Base-by-base conservation (phyloP, 92 coral and sea anemone species). In the Actinostola sp. region DNA sequence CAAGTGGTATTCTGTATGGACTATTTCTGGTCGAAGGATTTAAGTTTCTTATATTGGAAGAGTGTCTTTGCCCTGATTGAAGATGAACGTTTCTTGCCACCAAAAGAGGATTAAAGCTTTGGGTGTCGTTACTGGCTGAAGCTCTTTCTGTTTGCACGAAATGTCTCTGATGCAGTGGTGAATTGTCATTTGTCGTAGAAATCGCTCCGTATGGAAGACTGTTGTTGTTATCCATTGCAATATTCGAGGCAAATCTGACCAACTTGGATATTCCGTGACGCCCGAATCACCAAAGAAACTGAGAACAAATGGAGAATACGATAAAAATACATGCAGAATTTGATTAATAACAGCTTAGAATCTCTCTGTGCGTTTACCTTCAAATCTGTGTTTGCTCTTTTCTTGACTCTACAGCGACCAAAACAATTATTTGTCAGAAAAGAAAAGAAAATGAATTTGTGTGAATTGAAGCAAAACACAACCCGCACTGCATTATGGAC, bases 201-300 rank as follows among this genome's bases (percentile, higher is more conserved):
- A 90, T 80, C 23, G 97, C 77, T 21, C 97, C 97, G 27, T 90
- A 87, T 0, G 97, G 97, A 41, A 90, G 86, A 39, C 72, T 87
- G 82, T 90, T 90, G 38, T 90, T 90, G 58, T 90, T 90, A 59
- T 90, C 97, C 90, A 90, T 80, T 24, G 64, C 29, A 24, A 20
- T 9, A 53, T 8, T 7, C 60, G 7, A 20, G 8, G 10, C 4
- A 53, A 34, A 33, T 6, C 36, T 52, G 68, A 20, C 33, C 21
- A 25, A 61, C 9, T 34, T 5, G 27, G 66, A 61, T 42, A 39
- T 66, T 68, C 7, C 74, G 74, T 68, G 74, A 68, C 74, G 10
- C 23, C 33, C 29, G 41, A 25, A 9, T 53, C 25, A 24, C 60
- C 15, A 28, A 53, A 53, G 32, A 20, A 20, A 3, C 20, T 31